These are phyloP conservation scores for Temnothorax rugatulus DNA, from an alignment of 2,888 invertebrate species.

Conservation along the genomic window DNA sequence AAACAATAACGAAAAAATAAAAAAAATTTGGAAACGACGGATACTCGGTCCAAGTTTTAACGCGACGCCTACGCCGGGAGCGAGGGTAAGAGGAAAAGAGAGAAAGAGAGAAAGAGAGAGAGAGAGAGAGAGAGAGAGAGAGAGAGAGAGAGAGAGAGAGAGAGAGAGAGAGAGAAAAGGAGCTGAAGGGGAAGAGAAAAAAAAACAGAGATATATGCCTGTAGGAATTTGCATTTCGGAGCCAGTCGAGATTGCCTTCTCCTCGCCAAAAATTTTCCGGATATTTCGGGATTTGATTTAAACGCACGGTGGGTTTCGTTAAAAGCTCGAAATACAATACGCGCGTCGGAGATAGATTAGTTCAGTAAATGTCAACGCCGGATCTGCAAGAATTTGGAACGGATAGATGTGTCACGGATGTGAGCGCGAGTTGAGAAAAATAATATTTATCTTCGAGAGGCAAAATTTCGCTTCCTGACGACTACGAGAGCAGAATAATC, in stretches of 20 bases:
- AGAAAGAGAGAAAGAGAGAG: background rate
- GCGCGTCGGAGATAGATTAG: constrained; percentile 38
- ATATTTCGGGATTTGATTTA: constrained; percentile 54
- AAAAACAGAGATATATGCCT: background rate
- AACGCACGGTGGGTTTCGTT: constrained; percentile 33
- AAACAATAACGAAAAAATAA: constrained; percentile 42
- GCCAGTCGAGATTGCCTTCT: constrained; percentile 44
- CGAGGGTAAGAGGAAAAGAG: background rate
- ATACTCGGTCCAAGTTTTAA: constrained; percentile 35
- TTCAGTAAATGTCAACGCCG: constrained; percentile 45
- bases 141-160: background rate
- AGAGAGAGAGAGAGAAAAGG: background rate
- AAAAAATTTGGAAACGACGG: constrained; percentile 20
- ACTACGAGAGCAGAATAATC: constrained; percentile 13
- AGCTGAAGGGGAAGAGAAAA: background rate
- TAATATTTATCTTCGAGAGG: constrained; percentile 43
- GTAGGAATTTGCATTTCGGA: constrained; percentile 53
- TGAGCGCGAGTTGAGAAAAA: constrained; percentile 1
- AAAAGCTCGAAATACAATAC: constrained; percentile 51
- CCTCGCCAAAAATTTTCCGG: constrained; percentile 45
- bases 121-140: too few species aligned
- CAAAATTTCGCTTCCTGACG: constrained; percentile 28
- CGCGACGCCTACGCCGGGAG: background rate
- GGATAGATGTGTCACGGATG: constrained; percentile 23
- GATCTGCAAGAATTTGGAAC: constrained; percentile 47